These are phyloP conservation scores for Drosophila yooni DNA, from an alignment of 2,888 invertebrate species.

Conservation along the genomic window DNA sequence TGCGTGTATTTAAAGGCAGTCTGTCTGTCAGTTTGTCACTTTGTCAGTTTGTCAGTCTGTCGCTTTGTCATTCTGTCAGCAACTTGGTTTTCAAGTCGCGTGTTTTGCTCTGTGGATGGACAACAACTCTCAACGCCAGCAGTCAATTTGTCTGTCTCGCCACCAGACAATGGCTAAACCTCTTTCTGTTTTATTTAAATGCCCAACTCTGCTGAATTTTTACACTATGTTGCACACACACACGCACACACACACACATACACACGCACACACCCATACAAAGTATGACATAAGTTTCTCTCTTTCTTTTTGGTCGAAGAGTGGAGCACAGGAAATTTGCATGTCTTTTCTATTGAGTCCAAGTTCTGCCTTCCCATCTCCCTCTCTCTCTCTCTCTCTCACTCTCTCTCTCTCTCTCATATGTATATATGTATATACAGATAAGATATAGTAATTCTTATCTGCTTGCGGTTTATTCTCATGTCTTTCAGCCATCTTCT, in stretches of 20 bases:
- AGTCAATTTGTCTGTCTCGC: slow-evolving; percentile 16
- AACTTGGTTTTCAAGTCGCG: slow-evolving; percentile 7
- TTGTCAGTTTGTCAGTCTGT: slow-evolving; percentile 11
- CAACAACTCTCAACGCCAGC: slow-evolving; percentile 72
- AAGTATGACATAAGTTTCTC: background rate
- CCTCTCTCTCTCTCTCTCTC: background rate
- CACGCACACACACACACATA: background rate
- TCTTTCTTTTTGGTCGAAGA: slow-evolving; percentile 4
- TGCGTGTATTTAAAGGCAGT: background rate
- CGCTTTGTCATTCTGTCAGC: slow-evolving; percentile 16
- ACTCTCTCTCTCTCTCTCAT: background rate
- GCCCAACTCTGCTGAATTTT: slow-evolving; percentile 38
- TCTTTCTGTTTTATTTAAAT: slow-evolving; percentile 32
- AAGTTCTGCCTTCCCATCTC: background rate
- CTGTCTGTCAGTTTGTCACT: slow-evolving; percentile 11
- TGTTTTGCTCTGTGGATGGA: slow-evolving; percentile 58
- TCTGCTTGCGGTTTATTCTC: background rate
- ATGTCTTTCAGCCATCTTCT: background rate
- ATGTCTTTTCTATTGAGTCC: background rate
- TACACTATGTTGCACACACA: slow-evolving; percentile 56
- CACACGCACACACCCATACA: background rate
- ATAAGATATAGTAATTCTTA: background rate
- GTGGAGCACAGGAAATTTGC: slow-evolving; percentile 27
- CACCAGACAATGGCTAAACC: slow-evolving; percentile 50
- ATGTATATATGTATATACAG: too few species aligned